Percentiles rank a stretch among this genome's conserved stretches.
Evolutionary conservation across 2,113 vertebrate genomes (phyloP).

Genomic region (Clarias magur): DNA sequence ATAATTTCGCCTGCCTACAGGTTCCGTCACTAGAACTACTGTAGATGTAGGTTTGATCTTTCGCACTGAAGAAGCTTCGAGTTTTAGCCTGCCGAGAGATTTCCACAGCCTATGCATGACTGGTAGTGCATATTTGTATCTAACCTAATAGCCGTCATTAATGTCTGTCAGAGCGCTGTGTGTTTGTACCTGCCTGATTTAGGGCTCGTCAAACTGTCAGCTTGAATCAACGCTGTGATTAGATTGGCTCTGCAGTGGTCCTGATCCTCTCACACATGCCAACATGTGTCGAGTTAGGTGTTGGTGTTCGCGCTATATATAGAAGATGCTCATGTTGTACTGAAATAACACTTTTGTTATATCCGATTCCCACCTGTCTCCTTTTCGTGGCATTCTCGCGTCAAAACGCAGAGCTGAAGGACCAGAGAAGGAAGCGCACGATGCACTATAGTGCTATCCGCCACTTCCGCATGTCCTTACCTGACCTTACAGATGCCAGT

Average conservation of each 20-base stretch:
- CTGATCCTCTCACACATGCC: background rate
- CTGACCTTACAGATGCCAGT: no score
- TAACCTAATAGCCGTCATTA: conserved; percentile 53
- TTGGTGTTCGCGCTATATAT: background rate
- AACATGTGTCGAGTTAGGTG: background rate
- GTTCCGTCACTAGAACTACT: background rate
- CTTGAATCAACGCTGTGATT: conserved; percentile 43
- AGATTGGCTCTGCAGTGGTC: conserved; percentile 15
- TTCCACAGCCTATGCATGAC: conserved; percentile 14
- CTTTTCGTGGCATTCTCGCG: no score
- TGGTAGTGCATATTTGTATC: conserved; percentile 41
- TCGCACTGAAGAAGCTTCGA: background rate
- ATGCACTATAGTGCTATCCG: no score
- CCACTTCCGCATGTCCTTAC: no score
- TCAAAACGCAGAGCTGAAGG: no score
- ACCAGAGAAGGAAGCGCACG: no score
- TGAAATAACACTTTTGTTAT: no score
- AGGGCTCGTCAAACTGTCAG: conserved; percentile 53
- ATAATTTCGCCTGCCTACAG: background rate
- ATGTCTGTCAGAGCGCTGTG: conserved; percentile 43
- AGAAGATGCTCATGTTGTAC: no score
- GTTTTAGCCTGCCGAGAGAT: background rate
- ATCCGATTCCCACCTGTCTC: no score
- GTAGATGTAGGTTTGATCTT: background rate
- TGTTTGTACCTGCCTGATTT: conserved; percentile 53